Evolutionary conservation across 2,797 vertebrate species (phyloP).

Genomic region (Aselliscus stoliczkanus): DNA sequence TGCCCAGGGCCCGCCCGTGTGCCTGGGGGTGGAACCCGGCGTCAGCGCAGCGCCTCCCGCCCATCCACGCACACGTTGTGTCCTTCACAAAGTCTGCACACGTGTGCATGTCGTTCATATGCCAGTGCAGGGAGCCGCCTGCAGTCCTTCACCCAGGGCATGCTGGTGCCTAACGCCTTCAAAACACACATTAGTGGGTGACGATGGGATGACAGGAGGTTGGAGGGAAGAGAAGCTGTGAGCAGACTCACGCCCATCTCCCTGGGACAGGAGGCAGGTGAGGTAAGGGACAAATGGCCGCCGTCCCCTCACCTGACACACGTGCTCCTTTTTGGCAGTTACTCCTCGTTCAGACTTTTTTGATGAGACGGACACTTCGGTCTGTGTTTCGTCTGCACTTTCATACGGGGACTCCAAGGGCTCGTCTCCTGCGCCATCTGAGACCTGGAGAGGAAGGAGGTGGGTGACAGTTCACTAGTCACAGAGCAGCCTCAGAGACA

Average conservation of each 20-base stretch:
- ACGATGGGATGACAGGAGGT: too few relatives aligned
- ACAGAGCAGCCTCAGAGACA: neutral
- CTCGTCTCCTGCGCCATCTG: conserved; percentile 87
- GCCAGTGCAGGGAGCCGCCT: neutral
- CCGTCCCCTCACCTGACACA: conserved; percentile 90
- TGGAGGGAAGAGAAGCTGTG: neutral
- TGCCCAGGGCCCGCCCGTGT: too few relatives aligned
- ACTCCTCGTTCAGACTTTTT: conserved; percentile 90
- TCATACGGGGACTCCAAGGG: conserved; percentile 93
- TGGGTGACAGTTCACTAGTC: conserved; percentile 61
- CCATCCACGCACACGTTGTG: too few relatives aligned
- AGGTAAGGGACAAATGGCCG: too few relatives aligned
- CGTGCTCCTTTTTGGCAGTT: conserved; percentile 89
- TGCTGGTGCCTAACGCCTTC: neutral
- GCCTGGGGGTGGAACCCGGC: too few relatives aligned
- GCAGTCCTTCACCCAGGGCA: neutral
- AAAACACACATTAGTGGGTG: neutral
- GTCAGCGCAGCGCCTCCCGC: too few relatives aligned
- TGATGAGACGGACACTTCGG: conserved; percentile 81
- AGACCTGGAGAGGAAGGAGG: conserved; percentile 85
- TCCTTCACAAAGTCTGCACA: too few relatives aligned
- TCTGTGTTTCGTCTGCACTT: conserved; percentile 90
- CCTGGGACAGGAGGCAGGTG: neutral
- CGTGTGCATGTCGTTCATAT: too few relatives aligned
- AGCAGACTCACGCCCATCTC: neutral